These are phyloP conservation scores for Ploceus nigricollis DNA, from an alignment of 2,113 vertebrate species.

Conservation along the genomic window DNA sequence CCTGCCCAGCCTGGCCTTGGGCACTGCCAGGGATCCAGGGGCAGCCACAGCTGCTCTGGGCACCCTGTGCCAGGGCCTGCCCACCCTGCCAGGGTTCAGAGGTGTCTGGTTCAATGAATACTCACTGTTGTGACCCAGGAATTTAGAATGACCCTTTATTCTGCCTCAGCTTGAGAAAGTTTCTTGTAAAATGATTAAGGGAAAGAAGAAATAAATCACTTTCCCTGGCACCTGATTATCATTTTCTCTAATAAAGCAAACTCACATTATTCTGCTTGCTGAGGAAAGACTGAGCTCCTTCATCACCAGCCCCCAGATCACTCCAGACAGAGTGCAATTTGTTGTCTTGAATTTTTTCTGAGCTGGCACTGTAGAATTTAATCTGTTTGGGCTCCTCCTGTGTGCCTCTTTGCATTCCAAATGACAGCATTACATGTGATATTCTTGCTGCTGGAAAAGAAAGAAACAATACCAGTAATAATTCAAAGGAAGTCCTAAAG, in stretches of 20 bases:
- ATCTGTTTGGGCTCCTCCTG: background rate
- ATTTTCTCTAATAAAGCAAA: background rate
- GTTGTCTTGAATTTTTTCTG: background rate
- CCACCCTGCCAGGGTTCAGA: accelerated
- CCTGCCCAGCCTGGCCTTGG: background rate
- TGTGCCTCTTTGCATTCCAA: background rate
- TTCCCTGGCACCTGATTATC: background rate
- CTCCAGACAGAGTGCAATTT: background rate
- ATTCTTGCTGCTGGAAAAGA: background rate
- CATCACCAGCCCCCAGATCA: background rate
- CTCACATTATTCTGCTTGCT: background rate
- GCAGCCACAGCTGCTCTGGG: background rate
- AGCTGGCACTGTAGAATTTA: background rate
- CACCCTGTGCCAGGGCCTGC: background rate
- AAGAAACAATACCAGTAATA: background rate
- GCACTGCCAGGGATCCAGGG: background rate
- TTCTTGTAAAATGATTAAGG: background rate
- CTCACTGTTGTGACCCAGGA: background rate
- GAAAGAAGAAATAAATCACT: background rate
- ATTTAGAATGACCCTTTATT: background rate
- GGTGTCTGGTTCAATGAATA: background rate
- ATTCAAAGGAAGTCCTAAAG: background rate
- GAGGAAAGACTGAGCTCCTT: background rate
- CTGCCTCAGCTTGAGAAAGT: background rate
- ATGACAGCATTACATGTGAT: background rate